A percentile compares a stretch with the other conserved stretches of the same genome.
Evolutionary conservation across 2,113 vertebrate genomes (phyloP).

Genomic region (Nesogale talazaci): DNA sequence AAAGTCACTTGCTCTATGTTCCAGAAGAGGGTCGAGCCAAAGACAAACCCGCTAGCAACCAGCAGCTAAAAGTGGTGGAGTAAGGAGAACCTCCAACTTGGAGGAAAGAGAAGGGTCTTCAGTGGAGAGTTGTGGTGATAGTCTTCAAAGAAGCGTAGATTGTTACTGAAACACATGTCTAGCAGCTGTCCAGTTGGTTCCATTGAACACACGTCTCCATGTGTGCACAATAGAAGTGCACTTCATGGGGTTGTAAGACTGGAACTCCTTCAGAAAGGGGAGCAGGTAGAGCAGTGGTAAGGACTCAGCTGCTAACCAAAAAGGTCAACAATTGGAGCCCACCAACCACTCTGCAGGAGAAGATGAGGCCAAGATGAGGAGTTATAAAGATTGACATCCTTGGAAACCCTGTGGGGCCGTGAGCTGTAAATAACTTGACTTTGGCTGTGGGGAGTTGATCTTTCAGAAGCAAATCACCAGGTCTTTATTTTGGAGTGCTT

Average conservation of each 20-base stretch:
- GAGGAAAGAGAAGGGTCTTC: background rate
- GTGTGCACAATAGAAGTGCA: background rate
- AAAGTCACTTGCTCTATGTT: background rate
- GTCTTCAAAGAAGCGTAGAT: background rate
- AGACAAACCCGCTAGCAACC: background rate
- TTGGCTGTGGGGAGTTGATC: too few species aligned
- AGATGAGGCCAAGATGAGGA: too few species aligned
- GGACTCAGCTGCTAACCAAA: too few species aligned
- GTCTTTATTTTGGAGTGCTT: too few species aligned
- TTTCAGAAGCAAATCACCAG: too few species aligned
- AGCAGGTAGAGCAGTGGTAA: too few species aligned
- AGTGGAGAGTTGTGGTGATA: background rate
- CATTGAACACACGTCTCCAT: background rate
- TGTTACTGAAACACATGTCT: background rate
- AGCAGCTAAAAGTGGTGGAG: background rate
- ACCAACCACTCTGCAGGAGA: too few species aligned
- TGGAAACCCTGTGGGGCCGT: too few species aligned
- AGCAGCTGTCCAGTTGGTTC: too few species aligned
- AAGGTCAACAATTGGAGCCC: too few species aligned
- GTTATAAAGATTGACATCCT: too few species aligned
- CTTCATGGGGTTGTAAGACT: background rate
- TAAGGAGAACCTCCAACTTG: conserved; percentile 26
- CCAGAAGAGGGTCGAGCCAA: background rate
- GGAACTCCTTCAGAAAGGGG: background rate
- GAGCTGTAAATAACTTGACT: too few species aligned